These are phyloP conservation scores for Microplitis deprimator DNA, from an alignment of 2,888 invertebrate species.

Conservation along the genomic window DNA sequence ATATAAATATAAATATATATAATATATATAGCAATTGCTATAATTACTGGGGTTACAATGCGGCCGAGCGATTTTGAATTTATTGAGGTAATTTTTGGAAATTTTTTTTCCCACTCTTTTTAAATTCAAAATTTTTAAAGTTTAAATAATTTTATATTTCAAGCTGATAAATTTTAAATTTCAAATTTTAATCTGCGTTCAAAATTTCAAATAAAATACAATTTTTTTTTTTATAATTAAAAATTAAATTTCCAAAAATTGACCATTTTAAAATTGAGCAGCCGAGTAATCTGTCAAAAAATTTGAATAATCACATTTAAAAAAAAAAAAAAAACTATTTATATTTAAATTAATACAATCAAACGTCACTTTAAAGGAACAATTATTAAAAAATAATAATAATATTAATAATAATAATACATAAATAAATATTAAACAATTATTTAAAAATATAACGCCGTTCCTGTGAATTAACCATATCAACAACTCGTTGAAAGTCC, in stretches of 20 bases:
- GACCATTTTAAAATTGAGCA: no score
- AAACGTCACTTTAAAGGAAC: conserved; percentile 24
- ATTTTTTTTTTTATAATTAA: no score
- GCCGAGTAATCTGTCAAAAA: background rate
- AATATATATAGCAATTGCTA: background rate
- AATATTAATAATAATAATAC: conserved; percentile 5
- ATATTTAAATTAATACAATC: conserved; percentile 7
- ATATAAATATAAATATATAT: conserved; percentile 18
- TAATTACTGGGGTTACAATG: background rate
- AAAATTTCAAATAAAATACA: no score
- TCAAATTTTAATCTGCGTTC: no score
- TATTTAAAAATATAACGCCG: conserved; percentile 28
- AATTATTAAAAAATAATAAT: conserved; percentile 24
- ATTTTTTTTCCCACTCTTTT: background rate
- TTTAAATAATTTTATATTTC: no score
- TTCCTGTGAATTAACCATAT: conserved; percentile 49
- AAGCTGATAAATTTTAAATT: no score
- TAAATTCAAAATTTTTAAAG: background rate
- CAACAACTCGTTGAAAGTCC: conserved; percentile 51
- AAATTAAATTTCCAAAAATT: no score
- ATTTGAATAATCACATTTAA: background rate
- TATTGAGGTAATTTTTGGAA: background rate
- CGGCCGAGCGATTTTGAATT: background rate
- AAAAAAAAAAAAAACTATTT: background rate
- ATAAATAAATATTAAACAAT: conserved; percentile 16